A percentile compares a stretch with the other conserved stretches of the same genome.
Conservation (phyloP, 1,140 invertebrate species). For the Cydia fagiglandana region DNA sequence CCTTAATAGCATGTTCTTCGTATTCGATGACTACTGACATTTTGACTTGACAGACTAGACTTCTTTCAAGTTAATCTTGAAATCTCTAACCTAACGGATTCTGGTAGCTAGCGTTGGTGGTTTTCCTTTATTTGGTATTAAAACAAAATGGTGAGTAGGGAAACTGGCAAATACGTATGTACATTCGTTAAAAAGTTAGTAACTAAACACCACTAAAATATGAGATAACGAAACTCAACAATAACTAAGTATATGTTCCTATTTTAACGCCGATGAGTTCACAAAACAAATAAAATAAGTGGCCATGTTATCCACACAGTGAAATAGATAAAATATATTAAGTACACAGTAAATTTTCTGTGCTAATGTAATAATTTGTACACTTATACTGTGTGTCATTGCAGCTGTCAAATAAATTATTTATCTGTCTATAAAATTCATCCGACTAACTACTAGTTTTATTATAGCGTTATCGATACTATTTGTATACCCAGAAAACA, state of each 20-base stretch:
- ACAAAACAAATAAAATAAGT: conserved; percentile 1
- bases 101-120: no score
- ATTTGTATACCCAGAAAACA: conserved; percentile 17
- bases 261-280: neutral
- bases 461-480: conserved; percentile 1
- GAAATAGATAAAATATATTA: no score
- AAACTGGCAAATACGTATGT: no score
- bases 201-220: no score
- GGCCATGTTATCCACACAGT: neutral
- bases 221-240: neutral
- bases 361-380: no score
- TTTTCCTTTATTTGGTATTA: neutral
- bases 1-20: conserved; percentile 42
- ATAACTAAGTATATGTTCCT: neutral
- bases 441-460: conserved; percentile 3
- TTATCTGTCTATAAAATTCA: no score
- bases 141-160: neutral
- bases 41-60: neutral
- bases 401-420: no score
- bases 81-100: no score
- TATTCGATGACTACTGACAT: conserved; percentile 11
- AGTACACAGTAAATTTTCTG: no score
- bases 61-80: neutral
- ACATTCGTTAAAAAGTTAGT: no score
- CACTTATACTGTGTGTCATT: no score